phyloP scores from a whole-genome alignment of 2,888 invertebrate species.

The Trypoxylon attenuatum region DNA sequence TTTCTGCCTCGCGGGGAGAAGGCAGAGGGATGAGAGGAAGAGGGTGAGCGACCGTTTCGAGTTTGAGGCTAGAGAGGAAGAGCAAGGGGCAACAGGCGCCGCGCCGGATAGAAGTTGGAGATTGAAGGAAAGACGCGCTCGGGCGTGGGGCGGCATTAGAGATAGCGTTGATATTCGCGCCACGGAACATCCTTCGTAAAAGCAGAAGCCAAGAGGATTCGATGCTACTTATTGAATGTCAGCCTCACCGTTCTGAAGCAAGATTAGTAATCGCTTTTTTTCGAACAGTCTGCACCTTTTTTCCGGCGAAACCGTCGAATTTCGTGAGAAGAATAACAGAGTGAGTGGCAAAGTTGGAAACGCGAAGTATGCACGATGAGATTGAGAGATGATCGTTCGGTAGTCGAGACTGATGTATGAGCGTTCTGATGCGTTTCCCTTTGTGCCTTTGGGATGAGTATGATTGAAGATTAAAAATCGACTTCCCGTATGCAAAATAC shows the following conservation, averaged over 20 bases:
- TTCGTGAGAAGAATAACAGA: neutral
- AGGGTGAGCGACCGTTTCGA: neutral
- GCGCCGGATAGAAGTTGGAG: slow-evolving; percentile 46
- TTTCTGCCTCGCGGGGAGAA: slow-evolving; percentile 62
- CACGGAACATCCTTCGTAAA: too few relatives aligned
- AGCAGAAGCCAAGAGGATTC: too few relatives aligned
- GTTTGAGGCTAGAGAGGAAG: slow-evolving; percentile 11
- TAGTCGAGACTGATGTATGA: slow-evolving; percentile 31
- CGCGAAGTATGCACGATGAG: slow-evolving; percentile 1
- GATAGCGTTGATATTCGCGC: slow-evolving; percentile 49
- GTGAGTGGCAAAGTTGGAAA: slow-evolving; percentile 32
- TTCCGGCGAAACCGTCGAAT: neutral
- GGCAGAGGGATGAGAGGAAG: slow-evolving; percentile 21
- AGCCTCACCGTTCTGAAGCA: neutral
- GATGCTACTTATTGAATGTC: neutral
- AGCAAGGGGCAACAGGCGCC: slow-evolving; percentile 19
- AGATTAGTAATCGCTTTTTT: neutral
- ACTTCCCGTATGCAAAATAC: slow-evolving; percentile 12
- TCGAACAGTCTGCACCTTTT: neutral
- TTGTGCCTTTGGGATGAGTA: neutral
- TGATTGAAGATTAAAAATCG: slow-evolving; percentile 26
- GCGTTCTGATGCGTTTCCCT: slow-evolving; percentile 14
- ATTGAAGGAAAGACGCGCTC: slow-evolving; percentile 53
- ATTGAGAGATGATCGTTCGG: slow-evolving; percentile 10
- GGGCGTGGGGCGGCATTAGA: slow-evolving; percentile 36